These are phyloP conservation scores for Clavelina lepadiformis DNA, from an alignment of 23 tunicate genomes.

Conservation along the genomic window DNA sequence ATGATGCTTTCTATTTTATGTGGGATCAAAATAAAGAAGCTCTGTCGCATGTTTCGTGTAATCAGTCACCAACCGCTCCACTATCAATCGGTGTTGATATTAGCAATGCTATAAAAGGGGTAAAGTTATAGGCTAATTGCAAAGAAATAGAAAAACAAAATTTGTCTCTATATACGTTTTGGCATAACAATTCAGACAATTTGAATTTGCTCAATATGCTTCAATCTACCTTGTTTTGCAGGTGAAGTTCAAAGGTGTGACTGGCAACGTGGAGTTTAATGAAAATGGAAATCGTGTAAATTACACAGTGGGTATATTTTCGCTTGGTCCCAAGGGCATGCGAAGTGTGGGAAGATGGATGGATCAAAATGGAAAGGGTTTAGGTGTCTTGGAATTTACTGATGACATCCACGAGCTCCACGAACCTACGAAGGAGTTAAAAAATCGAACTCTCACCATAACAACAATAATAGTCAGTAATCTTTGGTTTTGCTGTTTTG, in stretches of 20 bases:
- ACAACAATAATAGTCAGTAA: slow-evolving; percentile 36
- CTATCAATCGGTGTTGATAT: slow-evolving; percentile 23
- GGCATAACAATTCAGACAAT: no score
- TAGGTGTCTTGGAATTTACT: not conserved
- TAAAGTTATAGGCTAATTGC: no score
- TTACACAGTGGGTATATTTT: slow-evolving; percentile 7
- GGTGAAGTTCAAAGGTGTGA: slow-evolving; percentile 38
- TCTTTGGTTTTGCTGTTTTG: not conserved
- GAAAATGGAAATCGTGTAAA: slow-evolving; percentile 27
- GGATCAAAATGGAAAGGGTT: not conserved
- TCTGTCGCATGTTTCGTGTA: slow-evolving; percentile 7
- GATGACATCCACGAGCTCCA: not conserved
- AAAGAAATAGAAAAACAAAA: no score
- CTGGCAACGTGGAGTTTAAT: slow-evolving; percentile 40
- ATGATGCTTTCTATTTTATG: not conserved
- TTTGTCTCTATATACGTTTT: no score
- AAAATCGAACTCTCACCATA: slow-evolving; percentile 32
- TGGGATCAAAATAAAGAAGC: not conserved
- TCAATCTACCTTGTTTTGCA: no score
- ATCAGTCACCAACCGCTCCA: slow-evolving; percentile 2
- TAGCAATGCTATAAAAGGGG: slow-evolving; percentile 25
- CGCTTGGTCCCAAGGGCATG: slow-evolving; percentile 13
- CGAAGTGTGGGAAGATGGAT: slow-evolving; percentile 20
- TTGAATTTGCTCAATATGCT: no score
- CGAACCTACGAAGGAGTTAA: not conserved